Evolutionary conservation across 1,140 invertebrate species (phyloP), one percentile per base, ranked within the genome.

Genomic region (Heliconius melpomene): DNA sequence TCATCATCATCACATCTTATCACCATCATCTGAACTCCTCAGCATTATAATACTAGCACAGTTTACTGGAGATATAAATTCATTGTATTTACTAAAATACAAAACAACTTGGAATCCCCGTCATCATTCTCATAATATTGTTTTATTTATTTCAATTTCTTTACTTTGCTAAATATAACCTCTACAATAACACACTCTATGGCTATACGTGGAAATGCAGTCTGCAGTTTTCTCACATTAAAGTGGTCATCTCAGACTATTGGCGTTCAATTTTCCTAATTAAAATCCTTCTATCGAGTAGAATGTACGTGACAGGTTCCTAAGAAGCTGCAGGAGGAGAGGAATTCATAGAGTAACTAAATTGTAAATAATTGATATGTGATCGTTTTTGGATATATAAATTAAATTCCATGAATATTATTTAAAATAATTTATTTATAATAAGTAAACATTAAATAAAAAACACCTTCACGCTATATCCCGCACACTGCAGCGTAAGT

Each of bases 191-290:
- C 57, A 29, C 83, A 79, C 36, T 91, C 86, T 88, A 77, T 87
- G 87, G n/a, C 66, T 73, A 70, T 89, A 88, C 85, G 85, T 87
- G 85, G 87, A 86, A 87, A 79, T 84, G 84, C 83, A 79, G 79
- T 77, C 81, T 74, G 79, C 79, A 82, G 79, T 87, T 87, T 88
- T 90, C 89, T 89, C 89, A 89, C 87, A 89, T 88, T 85, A 87
- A 84, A 85, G 82, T 85, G 83, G 82, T 86, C 87, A 87, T 87
- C 88, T 86, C 52, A 84, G 85, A 87, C 87, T 87, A 88, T 88
- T 87, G 88, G 79, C 86, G 83, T 89, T 86, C 83, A 84, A 83
- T 86, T 87, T 87, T 83, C 83, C 85, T 90, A 89, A 90, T 92
- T 90, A 91, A 90, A 85, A 84, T 79, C 83, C 74, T 26, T 75